A percentile compares a stretch with the other conserved stretches of the same genome.
These are phyloP conservation scores for Cataglyphis rosenhaueri DNA, from an alignment of 2,888 invertebrate species.

Conservation along the genomic window DNA sequence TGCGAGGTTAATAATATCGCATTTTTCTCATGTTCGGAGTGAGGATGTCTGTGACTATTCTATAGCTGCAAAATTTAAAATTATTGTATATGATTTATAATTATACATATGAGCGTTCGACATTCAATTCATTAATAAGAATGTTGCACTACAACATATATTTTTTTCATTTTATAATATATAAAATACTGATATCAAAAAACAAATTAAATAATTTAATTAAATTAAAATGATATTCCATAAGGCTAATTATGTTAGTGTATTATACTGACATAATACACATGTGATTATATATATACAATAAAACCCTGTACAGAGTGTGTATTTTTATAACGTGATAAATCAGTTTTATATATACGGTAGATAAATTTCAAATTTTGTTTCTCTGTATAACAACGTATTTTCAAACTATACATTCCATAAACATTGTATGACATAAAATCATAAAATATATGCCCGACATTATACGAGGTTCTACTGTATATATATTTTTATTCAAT, in stretches of 20 bases:
- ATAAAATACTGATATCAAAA: constrained; percentile 70
- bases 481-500: constrained; percentile 1
- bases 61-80: constrained; percentile 6
- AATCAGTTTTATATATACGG: too few species aligned
- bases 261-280: constrained; percentile 65
- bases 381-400: not conserved
- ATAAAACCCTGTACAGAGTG: not conserved
- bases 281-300: constrained; percentile 62
- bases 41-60: not conserved
- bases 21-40: not conserved
- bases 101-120: not conserved
- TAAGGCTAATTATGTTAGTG: constrained; percentile 69
- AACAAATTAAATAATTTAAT: constrained; percentile 73
- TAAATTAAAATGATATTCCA: constrained; percentile 72
- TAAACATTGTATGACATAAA: not conserved
- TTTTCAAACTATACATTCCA: not conserved
- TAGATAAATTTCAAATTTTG: not conserved
- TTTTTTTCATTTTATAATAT: constrained; percentile 34
- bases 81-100: not conserved
- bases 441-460: not conserved
- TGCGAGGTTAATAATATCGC: constrained; percentile 49
- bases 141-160: not conserved
- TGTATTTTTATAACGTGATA: not conserved
- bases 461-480: not conserved
- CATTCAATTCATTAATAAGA: constrained; percentile 5